Evolutionary conservation across 2,113 vertebrate species (phyloP), one percentile per base, ranked within the genome.

Genomic region (Barnardius zonarius): DNA sequence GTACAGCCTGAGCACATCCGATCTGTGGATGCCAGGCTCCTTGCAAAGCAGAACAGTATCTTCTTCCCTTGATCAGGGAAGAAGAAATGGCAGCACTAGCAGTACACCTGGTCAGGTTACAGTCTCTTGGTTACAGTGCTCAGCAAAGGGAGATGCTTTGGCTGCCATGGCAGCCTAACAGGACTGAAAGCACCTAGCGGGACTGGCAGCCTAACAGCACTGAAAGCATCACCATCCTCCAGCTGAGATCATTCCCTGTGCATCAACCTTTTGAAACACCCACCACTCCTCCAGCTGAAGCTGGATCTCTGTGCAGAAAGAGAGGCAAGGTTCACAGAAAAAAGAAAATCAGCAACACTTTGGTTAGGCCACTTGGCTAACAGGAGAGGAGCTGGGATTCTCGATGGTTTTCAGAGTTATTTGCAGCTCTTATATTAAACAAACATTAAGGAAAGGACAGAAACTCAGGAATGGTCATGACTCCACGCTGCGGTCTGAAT

Each of bases 401-500:
- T 77, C 31, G 37, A 33, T 0, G 7, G 41, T 93, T 90, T 90
- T 57, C 15, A 12, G 18, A 64, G 76, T 67, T 75, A 67, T 68
- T 22, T 88, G 70, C 23, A 90, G 48, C 13, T 90, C 20, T 62
- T 75, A 30, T 52, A 61, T 75, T 83, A 77, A 69, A 74, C 24
- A 59, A 69, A 51, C 18, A n/a, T 63, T 55, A 83, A 76, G 61
- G 17, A 76, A 62, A 91, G 17, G 43, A 90, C 27, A 90, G 63
- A 93, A 73, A 79, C 62, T 27, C 17, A 84, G 63, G 67, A 87
- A 82, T 0, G 1, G 81, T 55, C 13, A 10, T 37, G 33, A 83
- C 13, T 41, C 24, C 0, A 0, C 1, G 2, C 41, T 74, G 59
- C 1, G 2, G 41, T 62, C 28, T 54, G 55, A 95, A 86, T 55